Conservation (phyloP, 1,140 invertebrate genomes). For the Theocolax elegans region DNA sequence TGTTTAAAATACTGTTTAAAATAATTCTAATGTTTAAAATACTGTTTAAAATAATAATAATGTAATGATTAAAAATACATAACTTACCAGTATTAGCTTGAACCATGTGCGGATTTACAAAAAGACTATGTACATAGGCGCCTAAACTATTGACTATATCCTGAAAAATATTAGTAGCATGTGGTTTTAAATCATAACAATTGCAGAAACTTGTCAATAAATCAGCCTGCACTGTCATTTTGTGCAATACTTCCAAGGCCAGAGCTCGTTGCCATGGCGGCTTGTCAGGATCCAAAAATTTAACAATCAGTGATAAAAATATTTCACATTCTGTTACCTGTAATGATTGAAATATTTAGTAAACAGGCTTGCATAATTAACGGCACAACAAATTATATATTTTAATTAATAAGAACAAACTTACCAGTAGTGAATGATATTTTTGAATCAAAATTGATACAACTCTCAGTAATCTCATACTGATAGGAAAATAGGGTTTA, state of each 20-base stretch:
- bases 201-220: constrained; percentile 92
- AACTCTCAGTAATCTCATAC: constrained; percentile 91
- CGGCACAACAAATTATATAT: background rate
- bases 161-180: constrained; percentile 92
- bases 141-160: constrained; percentile 96
- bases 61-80: constrained; percentile 37
- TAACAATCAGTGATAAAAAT: constrained; percentile 95
- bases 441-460: constrained; percentile 93
- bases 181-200: constrained; percentile 93
- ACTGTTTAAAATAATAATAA: too few relatives aligned
- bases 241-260: constrained; percentile 95
- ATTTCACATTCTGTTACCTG: constrained; percentile 98
- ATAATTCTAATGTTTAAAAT: too few relatives aligned
- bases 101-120: constrained; percentile 76
- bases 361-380: background rate
- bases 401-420: too few relatives aligned
- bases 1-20: too few relatives aligned
- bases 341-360: constrained; percentile 12
- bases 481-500: constrained; percentile 96
- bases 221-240: constrained; percentile 89
- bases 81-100: constrained; percentile 61
- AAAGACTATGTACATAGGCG: constrained; percentile 94
- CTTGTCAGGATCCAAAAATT: constrained; percentile 97
- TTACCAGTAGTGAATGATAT: constrained; percentile 91
- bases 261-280: constrained; percentile 94